phyloP scores from a whole-genome alignment of 2,888 invertebrate species.

The Proisotoma minuta region DNA sequence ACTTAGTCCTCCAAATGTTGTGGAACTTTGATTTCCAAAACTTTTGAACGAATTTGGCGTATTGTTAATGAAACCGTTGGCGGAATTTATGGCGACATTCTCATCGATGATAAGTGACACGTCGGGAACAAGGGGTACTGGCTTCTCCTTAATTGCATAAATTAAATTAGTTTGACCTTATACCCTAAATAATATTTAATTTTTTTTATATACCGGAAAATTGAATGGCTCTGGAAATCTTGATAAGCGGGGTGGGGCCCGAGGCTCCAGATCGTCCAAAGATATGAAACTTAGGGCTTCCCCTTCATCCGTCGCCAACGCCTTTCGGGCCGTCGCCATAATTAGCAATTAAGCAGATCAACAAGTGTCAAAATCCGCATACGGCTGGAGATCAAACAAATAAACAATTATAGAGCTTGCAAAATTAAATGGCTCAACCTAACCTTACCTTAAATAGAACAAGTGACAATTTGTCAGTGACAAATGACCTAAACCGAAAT shows the following conservation, averaged over 20 bases:
- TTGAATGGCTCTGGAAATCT: conserved; percentile 22
- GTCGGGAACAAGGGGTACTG: conserved; percentile 25
- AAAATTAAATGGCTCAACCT: too few relatives aligned
- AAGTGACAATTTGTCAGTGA: too few relatives aligned
- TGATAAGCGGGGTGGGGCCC: conserved; percentile 29
- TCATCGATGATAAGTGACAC: conserved; percentile 24
- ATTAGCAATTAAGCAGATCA: too few relatives aligned
- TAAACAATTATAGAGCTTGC: too few relatives aligned
- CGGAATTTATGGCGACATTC: not conserved
- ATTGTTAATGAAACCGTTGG: not conserved
- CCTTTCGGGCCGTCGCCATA: too few relatives aligned
- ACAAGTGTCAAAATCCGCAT: too few relatives aligned
- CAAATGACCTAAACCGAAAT: too few relatives aligned
- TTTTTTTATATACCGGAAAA: not conserved
- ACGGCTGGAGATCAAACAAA: too few relatives aligned
- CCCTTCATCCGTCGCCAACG: too few relatives aligned
- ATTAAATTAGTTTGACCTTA: not conserved
- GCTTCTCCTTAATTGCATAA: conserved; percentile 12
- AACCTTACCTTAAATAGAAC: too few relatives aligned
- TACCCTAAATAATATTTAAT: not conserved
- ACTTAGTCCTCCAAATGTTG: too few relatives aligned
- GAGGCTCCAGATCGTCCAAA: conserved; percentile 22
- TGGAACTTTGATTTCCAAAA: too few relatives aligned
- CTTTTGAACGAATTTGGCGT: not conserved
- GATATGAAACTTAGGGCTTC: not conserved